Percentiles rank a stretch among this genome's conserved stretches.
phyloP scores from a whole-genome alignment of 2,797 vertebrate species.

The Mallotus villosus region DNA sequence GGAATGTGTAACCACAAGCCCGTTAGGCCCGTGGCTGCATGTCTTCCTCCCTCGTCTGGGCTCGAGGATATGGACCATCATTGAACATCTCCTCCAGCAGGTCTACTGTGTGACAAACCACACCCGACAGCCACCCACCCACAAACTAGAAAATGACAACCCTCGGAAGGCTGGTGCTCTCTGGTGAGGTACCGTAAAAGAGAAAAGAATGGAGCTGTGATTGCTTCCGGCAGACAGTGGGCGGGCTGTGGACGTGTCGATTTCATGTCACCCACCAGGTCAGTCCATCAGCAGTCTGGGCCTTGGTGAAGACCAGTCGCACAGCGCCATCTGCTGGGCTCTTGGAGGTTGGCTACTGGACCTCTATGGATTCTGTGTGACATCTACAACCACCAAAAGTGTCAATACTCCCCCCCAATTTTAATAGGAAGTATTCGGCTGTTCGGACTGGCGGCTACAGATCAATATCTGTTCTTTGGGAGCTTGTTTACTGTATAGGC shows the following conservation, averaged over 20 bases:
- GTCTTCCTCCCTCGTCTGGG: conserved; percentile 68
- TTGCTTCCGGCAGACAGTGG: conserved; percentile 72
- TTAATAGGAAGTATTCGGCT: too few species aligned
- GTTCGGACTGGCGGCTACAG: too few species aligned
- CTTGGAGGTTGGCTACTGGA: neutral
- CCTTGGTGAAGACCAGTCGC: conserved; percentile 30
- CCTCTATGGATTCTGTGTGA: too few species aligned
- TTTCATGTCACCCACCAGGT: conserved; percentile 60
- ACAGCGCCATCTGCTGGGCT: conserved; percentile 69
- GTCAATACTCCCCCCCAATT: too few species aligned
- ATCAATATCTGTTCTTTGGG: too few species aligned
- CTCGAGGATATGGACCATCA: conserved; percentile 63
- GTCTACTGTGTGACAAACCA: conserved; percentile 73
- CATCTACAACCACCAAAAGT: too few species aligned
- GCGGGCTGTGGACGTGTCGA: conserved; percentile 61
- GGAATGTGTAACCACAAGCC: conserved; percentile 77
- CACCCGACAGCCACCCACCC: conserved; percentile 75
- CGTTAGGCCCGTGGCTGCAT: conserved; percentile 57
- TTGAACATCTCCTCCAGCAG: conserved; percentile 63
- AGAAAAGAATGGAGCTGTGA: conserved; percentile 59
- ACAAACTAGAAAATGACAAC: conserved; percentile 75
- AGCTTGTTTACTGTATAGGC: too few species aligned
- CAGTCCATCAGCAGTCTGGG: conserved; percentile 20
- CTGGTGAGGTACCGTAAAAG: conserved; percentile 54
- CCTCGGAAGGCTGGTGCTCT: conserved; percentile 55